Conservation (phyloP, 2,113 vertebrate genomes). For the Callaeas wilsoni region DNA sequence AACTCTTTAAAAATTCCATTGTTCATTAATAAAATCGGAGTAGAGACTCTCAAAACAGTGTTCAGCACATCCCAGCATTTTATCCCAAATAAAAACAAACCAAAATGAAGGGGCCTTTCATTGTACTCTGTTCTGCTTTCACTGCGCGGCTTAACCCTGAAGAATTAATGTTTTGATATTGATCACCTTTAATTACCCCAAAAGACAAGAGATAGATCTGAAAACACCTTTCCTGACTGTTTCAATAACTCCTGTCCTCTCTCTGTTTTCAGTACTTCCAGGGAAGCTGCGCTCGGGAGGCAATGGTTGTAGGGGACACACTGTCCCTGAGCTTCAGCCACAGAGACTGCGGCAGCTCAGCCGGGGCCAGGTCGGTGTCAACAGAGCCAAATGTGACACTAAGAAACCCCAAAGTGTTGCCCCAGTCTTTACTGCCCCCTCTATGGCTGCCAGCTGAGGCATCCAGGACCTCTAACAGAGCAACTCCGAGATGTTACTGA, state of each 20-base stretch:
- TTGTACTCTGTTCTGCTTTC: accelerated
- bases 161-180: not conserved
- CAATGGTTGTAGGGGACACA: not conserved
- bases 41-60: not conserved
- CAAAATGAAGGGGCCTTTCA: not conserved
- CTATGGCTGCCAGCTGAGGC: not conserved
- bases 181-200: not conserved
- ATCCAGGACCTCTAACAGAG: not conserved
- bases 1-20: not conserved
- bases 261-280: not conserved
- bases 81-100: not conserved
- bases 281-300: not conserved
- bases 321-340: not conserved
- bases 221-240: not conserved
- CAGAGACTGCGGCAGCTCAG: not conserved
- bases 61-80: not conserved
- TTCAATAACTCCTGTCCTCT: not conserved
- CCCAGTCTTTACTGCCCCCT: not conserved
- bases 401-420: not conserved
- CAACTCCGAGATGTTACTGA: accelerated
- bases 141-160: not conserved
- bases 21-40: not conserved
- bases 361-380: accelerated
- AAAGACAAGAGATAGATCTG: not conserved
- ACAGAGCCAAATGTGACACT: not conserved